Evolutionary conservation across 2,888 invertebrate genomes (phyloP).

Genomic region (Plusia festucae): DNA sequence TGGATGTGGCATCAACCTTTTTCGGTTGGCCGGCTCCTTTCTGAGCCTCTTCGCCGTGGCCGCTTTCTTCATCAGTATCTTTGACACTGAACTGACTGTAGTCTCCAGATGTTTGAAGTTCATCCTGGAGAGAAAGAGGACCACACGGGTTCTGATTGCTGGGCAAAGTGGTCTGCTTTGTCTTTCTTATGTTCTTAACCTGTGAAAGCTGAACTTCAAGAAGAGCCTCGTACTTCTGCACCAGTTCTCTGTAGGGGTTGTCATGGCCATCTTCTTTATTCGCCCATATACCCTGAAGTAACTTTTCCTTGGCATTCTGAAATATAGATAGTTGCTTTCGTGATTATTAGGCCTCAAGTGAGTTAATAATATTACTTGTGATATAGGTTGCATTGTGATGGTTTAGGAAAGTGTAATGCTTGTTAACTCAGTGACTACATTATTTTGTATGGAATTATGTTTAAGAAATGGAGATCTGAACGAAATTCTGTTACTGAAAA

Average conservation of each 20-base stretch:
- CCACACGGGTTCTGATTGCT: constrained; percentile 78
- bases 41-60: constrained; percentile 88
- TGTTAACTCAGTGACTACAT: constrained; percentile 42
- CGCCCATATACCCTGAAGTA: constrained; percentile 87
- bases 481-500: constrained; percentile 45
- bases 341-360: not conserved
- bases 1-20: constrained; percentile 77
- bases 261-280: constrained; percentile 87
- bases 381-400: constrained; percentile 22
- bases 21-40: constrained; percentile 85
- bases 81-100: constrained; percentile 91
- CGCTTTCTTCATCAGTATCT: constrained; percentile 91
- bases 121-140: constrained; percentile 91
- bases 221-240: constrained; percentile 95
- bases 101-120: constrained; percentile 93
- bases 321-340: constrained; percentile 38
- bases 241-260: constrained; percentile 94
- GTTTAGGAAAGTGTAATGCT: constrained; percentile 44
- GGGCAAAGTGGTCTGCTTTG: constrained; percentile 71
- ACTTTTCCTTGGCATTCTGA: constrained; percentile 87
- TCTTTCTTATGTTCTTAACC: constrained; percentile 86
- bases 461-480: constrained; percentile 35
- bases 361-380: constrained; percentile 13
- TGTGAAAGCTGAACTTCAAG: constrained; percentile 93
- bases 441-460: constrained; percentile 46